Conservation (phyloP, 2,888 invertebrate species). For the Conops quadrifasciatus region DNA sequence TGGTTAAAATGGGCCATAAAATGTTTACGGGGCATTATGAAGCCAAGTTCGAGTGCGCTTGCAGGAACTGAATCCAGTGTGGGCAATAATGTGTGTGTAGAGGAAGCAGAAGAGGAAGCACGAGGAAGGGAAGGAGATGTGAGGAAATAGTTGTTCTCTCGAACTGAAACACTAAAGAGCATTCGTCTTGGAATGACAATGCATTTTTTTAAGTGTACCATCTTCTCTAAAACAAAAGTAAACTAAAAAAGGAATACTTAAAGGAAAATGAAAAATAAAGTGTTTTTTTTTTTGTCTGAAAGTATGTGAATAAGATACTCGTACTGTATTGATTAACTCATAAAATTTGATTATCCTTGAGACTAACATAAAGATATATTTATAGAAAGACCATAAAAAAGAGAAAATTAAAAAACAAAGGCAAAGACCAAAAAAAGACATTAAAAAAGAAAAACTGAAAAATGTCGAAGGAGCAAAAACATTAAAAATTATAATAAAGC, state of each 20-base stretch:
- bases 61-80: not conserved
- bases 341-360: not conserved
- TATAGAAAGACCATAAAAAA: not conserved
- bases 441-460: not conserved
- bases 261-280: too few species aligned
- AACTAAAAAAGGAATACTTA: too few species aligned
- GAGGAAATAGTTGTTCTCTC: too few species aligned
- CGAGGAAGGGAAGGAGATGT: too few species aligned
- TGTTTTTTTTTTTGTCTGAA: too few species aligned
- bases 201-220: too few species aligned
- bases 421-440: not conserved
- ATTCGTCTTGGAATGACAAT: too few species aligned
- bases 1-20: conserved; percentile 15
- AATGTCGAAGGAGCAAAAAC: not conserved
- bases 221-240: too few species aligned
- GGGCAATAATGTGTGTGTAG: too few species aligned
- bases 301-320: too few species aligned
- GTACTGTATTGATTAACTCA: not conserved
- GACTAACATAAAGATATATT: not conserved
- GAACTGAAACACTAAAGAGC: too few species aligned
- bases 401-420: not conserved
- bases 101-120: too few species aligned
- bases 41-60: not conserved
- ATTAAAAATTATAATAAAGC: not conserved
- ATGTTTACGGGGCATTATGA: not conserved